Evolutionary conservation across 2,113 vertebrate genomes (phyloP), one percentile per base, ranked within the genome.

Genomic region (Calyptomena viridis): DNA sequence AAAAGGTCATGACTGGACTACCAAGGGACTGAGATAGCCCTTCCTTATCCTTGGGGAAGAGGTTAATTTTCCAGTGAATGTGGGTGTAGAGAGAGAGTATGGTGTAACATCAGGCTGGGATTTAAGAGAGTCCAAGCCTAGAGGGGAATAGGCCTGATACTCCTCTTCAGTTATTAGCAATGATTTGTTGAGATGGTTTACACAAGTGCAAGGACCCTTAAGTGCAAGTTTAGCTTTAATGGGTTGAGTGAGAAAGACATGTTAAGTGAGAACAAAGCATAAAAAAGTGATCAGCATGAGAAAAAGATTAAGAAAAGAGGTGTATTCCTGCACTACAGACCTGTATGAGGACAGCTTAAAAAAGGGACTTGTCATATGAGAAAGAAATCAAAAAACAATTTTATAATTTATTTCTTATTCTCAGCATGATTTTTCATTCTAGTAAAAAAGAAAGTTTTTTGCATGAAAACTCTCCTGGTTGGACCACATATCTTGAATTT

Each of bases 121-220:
- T 88, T 96, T 85, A 85, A 95, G 75, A 37, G 95, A 94, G 62
- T 96, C 92, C 5, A 5, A 94, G 89, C 91, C 87, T 80, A 96
- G 93, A 96, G 93, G 93, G 91, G 78, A 95, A 81, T 6, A 73
- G 23, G 33, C 42, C 35, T 76, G 33, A 50, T 74, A 73, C 21
- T 80, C 35, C n/a, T 81, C 33, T 64, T 69, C 52, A 5, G 14
- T 71, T 75, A 18, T 75, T 77, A 67, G 30, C 50, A 89, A 39
- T 73, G 13, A 72, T 91, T 76, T 89, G 30, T 66, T 73, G 56
- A 82, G 31, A 40, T 60, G 28, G 23, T 72, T 94, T 94, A 78
- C 24, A 37, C 52, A 56, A 72, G 39, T 30, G 35, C 56, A 52
- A 78, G 53, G 44, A 89, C n/a, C 6, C 60, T 78, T 87, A 84